Conservation (phyloP, 1,140 invertebrate genomes). For the Magallana angulata region DNA sequence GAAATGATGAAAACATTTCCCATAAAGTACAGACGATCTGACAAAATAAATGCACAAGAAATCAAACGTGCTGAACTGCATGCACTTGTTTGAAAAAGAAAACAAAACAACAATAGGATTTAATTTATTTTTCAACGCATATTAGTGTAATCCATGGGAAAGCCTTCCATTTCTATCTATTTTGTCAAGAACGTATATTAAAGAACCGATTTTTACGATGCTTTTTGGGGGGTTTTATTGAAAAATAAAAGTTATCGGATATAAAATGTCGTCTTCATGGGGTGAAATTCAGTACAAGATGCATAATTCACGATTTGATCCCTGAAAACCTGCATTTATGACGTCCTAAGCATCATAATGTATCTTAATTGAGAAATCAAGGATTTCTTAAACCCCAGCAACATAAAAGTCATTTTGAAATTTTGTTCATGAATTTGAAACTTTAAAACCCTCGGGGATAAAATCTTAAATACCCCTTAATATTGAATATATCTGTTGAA, state of each 20-base stretch:
- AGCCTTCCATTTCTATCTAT: too few relatives aligned
- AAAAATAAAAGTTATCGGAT: neutral
- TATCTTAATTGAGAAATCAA: neutral
- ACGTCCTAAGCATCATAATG: neutral
- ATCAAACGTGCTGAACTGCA: too few relatives aligned
- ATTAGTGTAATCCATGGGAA: too few relatives aligned
- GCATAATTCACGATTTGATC: neutral
- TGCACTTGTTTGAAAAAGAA: neutral
- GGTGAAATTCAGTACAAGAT: neutral
- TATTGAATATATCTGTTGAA: neutral
- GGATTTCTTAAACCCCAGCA: neutral
- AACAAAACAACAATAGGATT: neutral
- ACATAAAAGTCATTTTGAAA: slow-evolving; percentile 25
- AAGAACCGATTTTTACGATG: too few relatives aligned
- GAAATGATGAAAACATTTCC: slow-evolving; percentile 48
- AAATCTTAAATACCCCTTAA: neutral
- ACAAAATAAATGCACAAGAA: too few relatives aligned
- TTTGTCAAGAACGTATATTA: too few relatives aligned
- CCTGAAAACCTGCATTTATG: neutral
- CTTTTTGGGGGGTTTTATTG: neutral
- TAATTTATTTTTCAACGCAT: too few relatives aligned
- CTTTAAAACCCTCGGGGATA: neutral
- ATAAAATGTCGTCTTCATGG: neutral
- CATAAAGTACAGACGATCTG: too few relatives aligned
- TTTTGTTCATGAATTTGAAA: neutral